Percentiles rank a stretch among this genome's conserved stretches.
These are phyloP conservation scores for Tetramorium simillimum DNA, from an alignment of 1,140 invertebrate species.

Conservation along the genomic window DNA sequence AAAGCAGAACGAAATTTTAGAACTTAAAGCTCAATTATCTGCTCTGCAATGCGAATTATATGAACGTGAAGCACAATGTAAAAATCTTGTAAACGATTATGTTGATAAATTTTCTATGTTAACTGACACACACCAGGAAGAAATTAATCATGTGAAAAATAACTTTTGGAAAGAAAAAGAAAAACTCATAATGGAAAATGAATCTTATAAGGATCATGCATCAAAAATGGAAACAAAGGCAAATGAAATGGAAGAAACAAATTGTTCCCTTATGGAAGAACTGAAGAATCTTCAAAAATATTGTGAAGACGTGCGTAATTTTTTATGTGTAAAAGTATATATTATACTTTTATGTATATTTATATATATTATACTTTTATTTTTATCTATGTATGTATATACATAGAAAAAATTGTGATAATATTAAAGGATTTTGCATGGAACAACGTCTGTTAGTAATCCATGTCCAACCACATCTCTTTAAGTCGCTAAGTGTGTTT, in stretches of 20 bases:
- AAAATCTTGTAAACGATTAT: slow-evolving; percentile 66
- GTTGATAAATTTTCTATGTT: slow-evolving; percentile 63
- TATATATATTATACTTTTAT: background rate
- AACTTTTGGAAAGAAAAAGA: slow-evolving; percentile 74
- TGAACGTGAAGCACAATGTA: slow-evolving; percentile 72
- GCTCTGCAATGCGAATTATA: slow-evolving; percentile 71
- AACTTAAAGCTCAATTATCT: slow-evolving; percentile 72
- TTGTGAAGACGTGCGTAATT: slow-evolving; percentile 73
- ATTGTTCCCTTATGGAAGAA: slow-evolving; percentile 72
- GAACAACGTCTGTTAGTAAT: background rate
- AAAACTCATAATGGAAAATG: slow-evolving; percentile 69
- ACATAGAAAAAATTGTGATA: background rate
- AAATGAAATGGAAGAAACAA: slow-evolving; percentile 67
- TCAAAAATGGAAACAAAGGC: slow-evolving; percentile 69
- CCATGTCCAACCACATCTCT: background rate
- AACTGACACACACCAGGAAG: slow-evolving; percentile 60
- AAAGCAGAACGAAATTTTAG: slow-evolving; percentile 68
- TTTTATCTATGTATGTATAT: background rate
- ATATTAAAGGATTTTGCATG: background rate
- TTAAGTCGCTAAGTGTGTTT: background rate
- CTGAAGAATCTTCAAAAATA: slow-evolving; percentile 71
- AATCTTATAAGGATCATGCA: slow-evolving; percentile 63
- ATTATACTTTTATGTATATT: background rate
- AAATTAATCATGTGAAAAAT: slow-evolving; percentile 67
- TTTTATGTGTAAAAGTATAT: background rate